Percentiles rank a stretch among this genome's conserved stretches.
Evolutionary conservation across 2,888 invertebrate species (phyloP).

Genomic region (Diplolepis rosae): DNA sequence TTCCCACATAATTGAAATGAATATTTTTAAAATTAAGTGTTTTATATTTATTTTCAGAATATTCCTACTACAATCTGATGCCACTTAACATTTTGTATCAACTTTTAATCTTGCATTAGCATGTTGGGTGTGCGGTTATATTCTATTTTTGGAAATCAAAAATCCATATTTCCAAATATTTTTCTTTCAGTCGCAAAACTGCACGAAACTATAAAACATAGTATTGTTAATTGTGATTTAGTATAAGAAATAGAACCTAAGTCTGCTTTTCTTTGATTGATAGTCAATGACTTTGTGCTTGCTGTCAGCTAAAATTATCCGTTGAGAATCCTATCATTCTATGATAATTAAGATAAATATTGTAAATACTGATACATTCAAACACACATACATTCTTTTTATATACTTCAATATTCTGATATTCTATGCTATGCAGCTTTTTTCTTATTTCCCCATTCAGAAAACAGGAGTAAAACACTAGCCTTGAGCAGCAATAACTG

Average conservation of each 20-base stretch:
- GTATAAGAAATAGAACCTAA: neutral
- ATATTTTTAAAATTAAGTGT: too few species aligned
- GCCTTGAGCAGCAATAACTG: constrained; percentile 3
- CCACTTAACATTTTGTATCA: neutral
- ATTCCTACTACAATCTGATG: neutral
- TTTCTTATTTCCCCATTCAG: constrained; percentile 5
- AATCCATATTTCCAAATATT: neutral
- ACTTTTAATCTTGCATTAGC: neutral
- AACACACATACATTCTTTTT: neutral
- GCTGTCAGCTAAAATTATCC: neutral
- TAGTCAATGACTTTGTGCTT: neutral
- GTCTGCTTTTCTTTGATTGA: neutral
- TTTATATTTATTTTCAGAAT: too few species aligned
- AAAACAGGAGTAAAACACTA: constrained; percentile 1
- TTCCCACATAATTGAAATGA: too few species aligned
- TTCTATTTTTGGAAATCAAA: neutral
- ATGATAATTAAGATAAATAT: neutral
- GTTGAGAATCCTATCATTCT: neutral
- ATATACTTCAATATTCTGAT: neutral
- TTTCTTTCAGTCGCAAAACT: neutral
- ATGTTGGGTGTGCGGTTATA: neutral
- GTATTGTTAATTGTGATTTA: neutral
- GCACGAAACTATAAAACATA: neutral
- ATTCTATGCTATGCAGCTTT: neutral
- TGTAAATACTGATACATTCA: neutral